phyloP scores from a whole-genome alignment of 2,113 vertebrate species.

The Thalassoma bifasciatum region DNA sequence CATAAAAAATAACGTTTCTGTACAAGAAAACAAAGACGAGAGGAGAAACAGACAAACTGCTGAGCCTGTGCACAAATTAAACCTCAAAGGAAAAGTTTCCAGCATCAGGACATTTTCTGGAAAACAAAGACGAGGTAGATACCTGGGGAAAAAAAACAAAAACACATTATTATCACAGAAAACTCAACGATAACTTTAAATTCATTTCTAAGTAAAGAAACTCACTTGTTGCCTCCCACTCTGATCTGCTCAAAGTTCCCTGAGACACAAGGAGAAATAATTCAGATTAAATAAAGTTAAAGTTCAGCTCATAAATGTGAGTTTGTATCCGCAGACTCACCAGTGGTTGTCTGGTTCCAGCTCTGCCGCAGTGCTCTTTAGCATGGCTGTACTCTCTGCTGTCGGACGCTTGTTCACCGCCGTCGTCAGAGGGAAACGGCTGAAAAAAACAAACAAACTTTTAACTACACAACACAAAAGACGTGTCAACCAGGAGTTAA shows the following conservation, averaged over 20 bases:
- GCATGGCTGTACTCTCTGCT: slow-evolving; percentile 74
- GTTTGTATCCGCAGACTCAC: slow-evolving; percentile 45
- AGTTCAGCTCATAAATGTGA: not conserved
- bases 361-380: slow-evolving; percentile 57
- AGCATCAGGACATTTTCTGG: slow-evolving; percentile 87
- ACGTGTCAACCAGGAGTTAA: no score
- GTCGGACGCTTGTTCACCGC: slow-evolving; percentile 36
- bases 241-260: slow-evolving; percentile 95
- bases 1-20: no score
- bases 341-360: slow-evolving; percentile 58
- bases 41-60: slow-evolving; percentile 1
- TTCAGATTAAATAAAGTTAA: not conserved
- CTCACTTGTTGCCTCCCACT: slow-evolving; percentile 98
- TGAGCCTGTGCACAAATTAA: not conserved
- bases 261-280: slow-evolving; percentile 60
- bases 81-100: no score
- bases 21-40: not conserved
- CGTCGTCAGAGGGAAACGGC: slow-evolving; percentile 52
- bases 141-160: slow-evolving; percentile 84
- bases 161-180: no score
- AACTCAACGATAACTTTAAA: no score
- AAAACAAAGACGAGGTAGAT: slow-evolving; percentile 97
- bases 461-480: no score
- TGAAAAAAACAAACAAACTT: slow-evolving; percentile 10
- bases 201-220: slow-evolving; percentile 51